Evolutionary conservation across 2,113 vertebrate species (phyloP), one percentile per base, ranked within the genome.

Genomic region (Noctilio leporinus): DNA sequence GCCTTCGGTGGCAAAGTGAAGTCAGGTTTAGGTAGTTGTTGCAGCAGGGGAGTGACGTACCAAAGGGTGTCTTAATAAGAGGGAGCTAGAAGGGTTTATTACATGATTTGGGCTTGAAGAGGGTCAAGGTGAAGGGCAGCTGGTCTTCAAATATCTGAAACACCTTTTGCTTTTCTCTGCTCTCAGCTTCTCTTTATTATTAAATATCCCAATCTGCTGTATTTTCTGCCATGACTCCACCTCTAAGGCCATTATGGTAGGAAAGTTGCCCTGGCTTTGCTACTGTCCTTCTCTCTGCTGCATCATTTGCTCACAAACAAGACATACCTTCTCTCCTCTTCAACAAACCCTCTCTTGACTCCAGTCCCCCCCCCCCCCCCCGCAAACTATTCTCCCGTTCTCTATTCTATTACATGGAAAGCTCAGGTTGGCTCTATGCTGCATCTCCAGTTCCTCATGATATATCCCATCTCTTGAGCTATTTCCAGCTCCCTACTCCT

Each of bases 31-130:
- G 55, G 69, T 19, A 49, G 14, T 35, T 78, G 69, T 28, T 59
- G 24, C 1, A 10, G 22, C 7, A 4, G 35, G 19, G 3, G 19
- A n/a, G 55, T 2, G 30, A 65, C 28, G 47, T 9, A 0, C 15
- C 5, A 19, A 1, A 1, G 35, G 53, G 10, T 26, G 6, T 33
- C 73, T 26, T 12, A 70, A 28, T 38, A 49, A 49, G 43, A 69
- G 2, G 2, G 59, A 33, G 1, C 6, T 67, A 3, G 8, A 22
- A 40, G 17, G 40, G 33, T 26, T 10, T 26, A 33, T 57, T 7
- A n/a, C 19, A 30, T 20, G 4, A 33, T 38, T 12, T n/a, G 30
- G 55, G 9, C 30, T 59, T 0, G 0, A 78, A 62, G n/a, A 59
- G n/a, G 43, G 51, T 16, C 24, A 59, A 62, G 53, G 33, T 28